Evolutionary conservation across 2,888 invertebrate genomes (phyloP), one percentile per base, ranked within the genome.

Genomic region (Trisateles emortualis): DNA sequence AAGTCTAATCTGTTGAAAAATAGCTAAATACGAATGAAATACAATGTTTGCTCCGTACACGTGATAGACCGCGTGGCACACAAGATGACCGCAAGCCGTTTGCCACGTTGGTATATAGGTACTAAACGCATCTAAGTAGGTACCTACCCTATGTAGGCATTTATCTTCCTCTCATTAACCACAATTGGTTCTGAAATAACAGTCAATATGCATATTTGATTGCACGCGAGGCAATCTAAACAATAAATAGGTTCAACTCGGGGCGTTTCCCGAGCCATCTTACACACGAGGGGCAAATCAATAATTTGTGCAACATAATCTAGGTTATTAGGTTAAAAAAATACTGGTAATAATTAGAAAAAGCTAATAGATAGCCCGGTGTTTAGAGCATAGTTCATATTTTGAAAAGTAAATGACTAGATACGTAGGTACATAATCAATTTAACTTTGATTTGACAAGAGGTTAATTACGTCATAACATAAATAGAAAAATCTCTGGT

Each of bases 41-140:
- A 8, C 10, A 9, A n/a, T n/a, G 5, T 5, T 8, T n/a, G 11
- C n/a, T 19, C 6, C 22, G 9, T n/a, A 24, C 39, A 39, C 39
- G 39, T 39, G 39, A 39, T 6, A 6, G 9, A 39, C 22, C 39
- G 39, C 39, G 39, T 39, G 39, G 39, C n/a, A n/a, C 39, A 24
- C 13, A 11, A 5, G 3, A 19, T 10, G 19, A 39, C 22, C 22
- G 39, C 19, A 22, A 17, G 26, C n/a, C 9, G n/a, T 38, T 38
- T 29, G 40, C 26, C 26, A 26, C 26, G 40, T 24, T 8, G 13
- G 10, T 40, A 8, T 14, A 5, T 40, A 24, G 4, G 4, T 26
- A 40, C 13, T 2, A 0, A 11, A n/a, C 4, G 9, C 6, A 19
- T 3, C n/a, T 38, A 38, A 6, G 10, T 38, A 35, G 5, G 5